phyloP scores from a whole-genome alignment of 2,888 invertebrate genomes.

The Patella ulyssiponensis region DNA sequence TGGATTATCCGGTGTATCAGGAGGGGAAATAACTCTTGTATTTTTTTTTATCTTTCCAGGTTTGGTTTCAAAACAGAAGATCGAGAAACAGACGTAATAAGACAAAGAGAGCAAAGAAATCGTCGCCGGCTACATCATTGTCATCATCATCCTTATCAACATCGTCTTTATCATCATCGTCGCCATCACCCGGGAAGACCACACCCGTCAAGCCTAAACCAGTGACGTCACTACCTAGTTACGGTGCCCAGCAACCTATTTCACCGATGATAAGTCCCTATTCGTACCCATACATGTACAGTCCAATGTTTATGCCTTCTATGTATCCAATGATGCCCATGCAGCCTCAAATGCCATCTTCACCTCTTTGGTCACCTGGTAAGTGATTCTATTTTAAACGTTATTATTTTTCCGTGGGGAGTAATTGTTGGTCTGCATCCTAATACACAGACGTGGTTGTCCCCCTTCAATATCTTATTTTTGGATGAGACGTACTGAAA shows the following conservation, averaged over 20 bases:
- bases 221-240: not conserved
- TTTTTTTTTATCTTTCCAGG: not conserved
- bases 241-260: not conserved
- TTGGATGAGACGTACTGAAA: no score
- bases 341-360: not conserved
- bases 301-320: not conserved
- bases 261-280: not conserved
- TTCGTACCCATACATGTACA: not conserved
- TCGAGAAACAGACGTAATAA: not conserved
- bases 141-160: not conserved
- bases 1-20: no score
- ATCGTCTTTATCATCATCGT: not conserved
- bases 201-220: not conserved
- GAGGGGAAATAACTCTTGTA: no score
- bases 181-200: not conserved
- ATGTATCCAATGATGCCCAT: slow-evolving; percentile 2
- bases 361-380: not conserved
- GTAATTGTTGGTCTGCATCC: no score
- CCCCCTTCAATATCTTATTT: no score
- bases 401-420: no score
- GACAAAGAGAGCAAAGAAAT: not conserved
- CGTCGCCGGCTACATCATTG: not conserved
- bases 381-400: not conserved
- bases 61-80: not conserved
- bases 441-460: no score